Base-by-base conservation (phyloP, 2,113 vertebrate species). In the Saguinus midas region DNA sequence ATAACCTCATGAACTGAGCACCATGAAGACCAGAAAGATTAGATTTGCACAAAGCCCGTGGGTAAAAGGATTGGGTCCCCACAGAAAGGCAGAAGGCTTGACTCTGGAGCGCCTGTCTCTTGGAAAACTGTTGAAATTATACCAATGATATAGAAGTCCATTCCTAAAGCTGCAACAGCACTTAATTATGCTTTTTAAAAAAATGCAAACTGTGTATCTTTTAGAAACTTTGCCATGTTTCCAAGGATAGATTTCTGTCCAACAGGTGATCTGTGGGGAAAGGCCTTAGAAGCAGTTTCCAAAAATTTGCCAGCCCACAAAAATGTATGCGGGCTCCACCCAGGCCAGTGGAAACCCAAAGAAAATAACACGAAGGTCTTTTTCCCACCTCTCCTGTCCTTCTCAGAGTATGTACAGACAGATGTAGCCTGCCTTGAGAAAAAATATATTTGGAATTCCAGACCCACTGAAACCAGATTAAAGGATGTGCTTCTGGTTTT, bases 191-290 rank as follows among this genome's bases (percentile, higher is more conserved):
- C 72, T 85, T 78, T 83, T 66, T 37, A 1, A 1, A 21, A n/a
- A n/a, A 72, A 78, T 40, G 80, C 40, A 79, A 82, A 37, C 79
- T 40, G 48, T 90, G 95, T 37, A 86, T 97, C 95, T 82, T 87
- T 89, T 84, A 61, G 94, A 96, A 91, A 81, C 32, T 86, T 52
- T 14, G 37, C 72, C 18, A 0, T 55, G 58, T 85, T 91, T 89
- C 80, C 93, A 91, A 58, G 55, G 80, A 82, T 52, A 27, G 5
- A 0, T 75, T 96, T 90, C 57, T 86, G 40, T 96, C 43, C 17
- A 25, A 61, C 79, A 87, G 75, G 87, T 79, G 73, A 55, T 25
- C 66, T 2, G 16, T 18, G 37, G 87, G 50, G 32, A 55, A 80
- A 86, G 48, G 90, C 48, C 43, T 70, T 45, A n/a, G 61, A 82